A percentile compares a stretch with the other conserved stretches of the same genome.
Evolutionary conservation across 2,113 vertebrate genomes (phyloP).

Genomic region (Anser brachyrhynchus): DNA sequence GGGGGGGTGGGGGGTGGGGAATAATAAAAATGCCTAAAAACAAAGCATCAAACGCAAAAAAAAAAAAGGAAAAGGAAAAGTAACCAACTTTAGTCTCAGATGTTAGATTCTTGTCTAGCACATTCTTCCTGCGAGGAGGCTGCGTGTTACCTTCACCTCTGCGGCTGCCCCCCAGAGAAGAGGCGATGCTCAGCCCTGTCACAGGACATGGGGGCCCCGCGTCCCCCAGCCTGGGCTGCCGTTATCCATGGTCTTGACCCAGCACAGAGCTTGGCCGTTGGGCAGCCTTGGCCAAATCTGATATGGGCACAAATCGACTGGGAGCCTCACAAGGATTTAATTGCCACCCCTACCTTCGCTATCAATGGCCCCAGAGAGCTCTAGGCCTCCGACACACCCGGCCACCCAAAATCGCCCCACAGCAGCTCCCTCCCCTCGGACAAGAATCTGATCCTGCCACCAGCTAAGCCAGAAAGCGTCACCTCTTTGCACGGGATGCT

Average conservation of each 20-base stretch:
- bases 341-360: neutral
- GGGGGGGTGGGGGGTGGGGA: no score
- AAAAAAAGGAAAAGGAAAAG: neutral
- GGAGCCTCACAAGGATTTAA: neutral
- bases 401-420: neutral
- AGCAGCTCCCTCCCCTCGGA: neutral
- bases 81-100: neutral
- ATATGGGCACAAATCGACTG: neutral
- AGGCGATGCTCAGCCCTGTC: neutral
- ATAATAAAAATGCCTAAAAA: neutral
- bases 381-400: fast-evolving
- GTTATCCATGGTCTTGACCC: neutral
- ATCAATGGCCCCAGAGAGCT: neutral
- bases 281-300: neutral
- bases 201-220: fast-evolving
- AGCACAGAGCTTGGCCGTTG: neutral
- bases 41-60: neutral
- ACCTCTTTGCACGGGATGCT: neutral
- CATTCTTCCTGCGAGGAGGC: no score
- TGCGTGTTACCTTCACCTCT: neutral
- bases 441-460: neutral
- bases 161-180: neutral
- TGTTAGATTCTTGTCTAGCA: neutral
- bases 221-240: neutral
- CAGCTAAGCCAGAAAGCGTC: neutral